Conservation (phyloP, 1,140 invertebrate species). For the Bombus superbus region DNA sequence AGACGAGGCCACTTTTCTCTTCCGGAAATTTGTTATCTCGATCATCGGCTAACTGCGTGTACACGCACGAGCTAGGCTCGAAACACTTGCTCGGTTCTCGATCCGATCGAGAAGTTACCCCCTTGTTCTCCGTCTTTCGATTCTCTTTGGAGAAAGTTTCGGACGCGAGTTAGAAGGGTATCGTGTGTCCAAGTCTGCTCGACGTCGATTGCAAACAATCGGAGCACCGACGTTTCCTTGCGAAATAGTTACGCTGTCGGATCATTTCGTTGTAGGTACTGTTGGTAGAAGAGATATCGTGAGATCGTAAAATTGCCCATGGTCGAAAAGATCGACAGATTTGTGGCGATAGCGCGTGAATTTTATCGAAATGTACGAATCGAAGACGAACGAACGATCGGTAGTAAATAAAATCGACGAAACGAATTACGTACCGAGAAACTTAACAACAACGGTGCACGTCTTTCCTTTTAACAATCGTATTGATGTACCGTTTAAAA, state of each 20-base stretch:
- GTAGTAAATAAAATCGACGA: too few relatives aligned
- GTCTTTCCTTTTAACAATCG: too few relatives aligned
- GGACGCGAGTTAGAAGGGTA: neutral
- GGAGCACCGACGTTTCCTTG: neutral
- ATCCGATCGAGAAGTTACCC: conserved; percentile 8
- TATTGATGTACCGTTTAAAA: too few relatives aligned
- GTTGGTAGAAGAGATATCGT: neutral
- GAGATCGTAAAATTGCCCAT: neutral
- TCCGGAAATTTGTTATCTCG: conserved; percentile 35
- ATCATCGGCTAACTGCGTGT: neutral
- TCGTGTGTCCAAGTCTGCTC: neutral
- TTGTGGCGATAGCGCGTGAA: too few relatives aligned
- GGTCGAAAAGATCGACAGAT: neutral
- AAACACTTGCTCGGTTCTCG: neutral
- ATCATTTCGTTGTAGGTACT: neutral
- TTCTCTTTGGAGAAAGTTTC: neutral
- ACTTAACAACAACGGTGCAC: too few relatives aligned
- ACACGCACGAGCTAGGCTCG: conserved; percentile 1
- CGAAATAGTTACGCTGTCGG: neutral
- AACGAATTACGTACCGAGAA: too few relatives aligned
- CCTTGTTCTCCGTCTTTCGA: conserved; percentile 1
- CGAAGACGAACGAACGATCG: too few relatives aligned
- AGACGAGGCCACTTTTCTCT: conserved; percentile 44
- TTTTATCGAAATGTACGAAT: too few relatives aligned
- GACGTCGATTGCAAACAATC: neutral